Base-by-base conservation (phyloP, 2,797 vertebrate genomes). In the Enteromius radiatus region DNA sequence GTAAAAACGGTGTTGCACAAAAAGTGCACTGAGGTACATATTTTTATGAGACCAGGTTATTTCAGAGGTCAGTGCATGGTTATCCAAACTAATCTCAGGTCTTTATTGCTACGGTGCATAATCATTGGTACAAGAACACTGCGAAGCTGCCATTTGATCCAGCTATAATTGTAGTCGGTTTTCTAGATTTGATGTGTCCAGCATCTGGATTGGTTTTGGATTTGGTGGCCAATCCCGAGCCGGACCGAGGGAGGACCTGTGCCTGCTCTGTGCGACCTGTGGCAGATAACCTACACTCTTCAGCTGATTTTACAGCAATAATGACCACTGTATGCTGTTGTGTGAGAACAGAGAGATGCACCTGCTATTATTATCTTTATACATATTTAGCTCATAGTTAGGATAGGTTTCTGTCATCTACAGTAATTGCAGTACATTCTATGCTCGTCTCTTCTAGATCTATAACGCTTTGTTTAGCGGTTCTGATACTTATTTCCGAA, bases 251-350 rank as follows among this genome's bases (percentile, higher is more conserved):
- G 91, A 95, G 93, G 92, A 93, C 82, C 83, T 47, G 84, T 86
- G 90, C 92, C 94, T 93, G 92, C 92, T 90, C 89, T 45, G 86
- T 90, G 93, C 93, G 91, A 94, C 92, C 87, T 75, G 92, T 86
- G 93, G 93, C 93, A 89, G 90, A 78, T 12, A 76, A 14, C 78
- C 6, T 14, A 17, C 15, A 7, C 33, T 80, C 68, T 73, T 71
- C 23, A 54, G 69, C 45, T 49, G 38, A 43, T 43, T 43, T 43
- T 21, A 5, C 38, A n/a, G 8, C 4, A 11, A 12, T 12, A 14
- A 36, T 36, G 31, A 65, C 12, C 9, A 19, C 68, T 19, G 9
- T 26, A 26, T 28, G 15, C 23, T 45, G 67, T 26, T 17, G 14
- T 3, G 36, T 31, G 5, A 69, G 21, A 43, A 68, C 14, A 41